Evolutionary conservation across 1,140 invertebrate species (phyloP).

Genomic region (Hestina assimilis): DNA sequence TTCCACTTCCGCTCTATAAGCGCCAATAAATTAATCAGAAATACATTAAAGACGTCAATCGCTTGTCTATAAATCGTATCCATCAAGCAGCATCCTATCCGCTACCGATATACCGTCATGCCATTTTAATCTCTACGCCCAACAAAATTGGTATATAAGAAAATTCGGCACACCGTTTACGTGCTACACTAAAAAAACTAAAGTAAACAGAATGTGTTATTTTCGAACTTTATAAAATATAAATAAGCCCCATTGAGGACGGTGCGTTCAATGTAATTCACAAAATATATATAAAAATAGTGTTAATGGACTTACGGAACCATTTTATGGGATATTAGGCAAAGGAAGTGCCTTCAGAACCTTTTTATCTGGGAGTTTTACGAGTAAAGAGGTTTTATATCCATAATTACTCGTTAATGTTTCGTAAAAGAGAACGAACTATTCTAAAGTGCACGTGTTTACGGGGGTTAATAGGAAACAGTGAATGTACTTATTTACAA

Average conservation of each 20-base stretch:
- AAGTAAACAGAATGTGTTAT: constrained; percentile 46
- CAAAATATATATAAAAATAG: constrained; percentile 44
- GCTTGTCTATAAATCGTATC: constrained; percentile 46
- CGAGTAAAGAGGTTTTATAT: constrained; percentile 49
- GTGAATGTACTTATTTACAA: constrained; percentile 11
- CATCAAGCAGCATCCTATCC: constrained; percentile 41
- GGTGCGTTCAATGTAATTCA: constrained; percentile 44
- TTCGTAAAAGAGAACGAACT: constrained; percentile 38
- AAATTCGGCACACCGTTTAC: constrained; percentile 47
- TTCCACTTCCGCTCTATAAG: constrained; percentile 55
- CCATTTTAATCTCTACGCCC: constrained; percentile 27
- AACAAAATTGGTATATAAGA: constrained; percentile 27
- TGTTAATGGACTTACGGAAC: constrained; percentile 43
- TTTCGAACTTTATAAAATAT: constrained; percentile 46
- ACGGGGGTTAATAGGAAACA: constrained; percentile 3
- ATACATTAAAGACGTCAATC: constrained; percentile 68
- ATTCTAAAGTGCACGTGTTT: constrained; percentile 34
- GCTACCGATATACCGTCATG: constrained; percentile 21
- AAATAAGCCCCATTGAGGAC: constrained; percentile 51
- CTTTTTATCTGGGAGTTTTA: constrained; percentile 49
- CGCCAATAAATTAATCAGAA: constrained; percentile 71
- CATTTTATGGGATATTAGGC: constrained; percentile 44
- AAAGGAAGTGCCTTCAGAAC: constrained; percentile 44
- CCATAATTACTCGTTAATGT: constrained; percentile 45
- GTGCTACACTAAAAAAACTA: constrained; percentile 42